These are phyloP conservation scores for Sphaerophoria rueppellii DNA, from an alignment of 2,888 invertebrate species.

Conservation along the genomic window DNA sequence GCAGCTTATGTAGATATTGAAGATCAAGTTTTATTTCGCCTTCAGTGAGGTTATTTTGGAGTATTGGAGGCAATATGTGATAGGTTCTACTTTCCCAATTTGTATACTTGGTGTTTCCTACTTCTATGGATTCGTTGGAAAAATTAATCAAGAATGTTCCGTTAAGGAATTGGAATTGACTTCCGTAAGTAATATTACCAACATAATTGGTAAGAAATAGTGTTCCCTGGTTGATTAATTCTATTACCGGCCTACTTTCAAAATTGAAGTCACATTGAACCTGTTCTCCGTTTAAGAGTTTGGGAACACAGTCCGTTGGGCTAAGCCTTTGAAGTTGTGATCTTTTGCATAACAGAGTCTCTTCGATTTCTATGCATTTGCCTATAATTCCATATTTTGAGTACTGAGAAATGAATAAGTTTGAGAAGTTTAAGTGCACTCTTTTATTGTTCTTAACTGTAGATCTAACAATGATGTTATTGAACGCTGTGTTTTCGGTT, in stretches of 20 bases:
- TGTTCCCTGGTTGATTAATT: conserved; percentile 58
- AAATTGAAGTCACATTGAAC: conserved; percentile 52
- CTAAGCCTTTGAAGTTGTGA: not conserved
- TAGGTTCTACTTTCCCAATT: conserved; percentile 58
- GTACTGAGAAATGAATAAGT: conserved; percentile 49
- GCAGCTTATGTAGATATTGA: conserved; percentile 9
- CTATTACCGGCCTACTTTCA: conserved; percentile 45
- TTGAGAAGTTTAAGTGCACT: conserved; percentile 49
- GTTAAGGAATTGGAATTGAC: conserved; percentile 30
- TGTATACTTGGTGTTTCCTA: conserved; percentile 37
- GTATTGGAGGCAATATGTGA: conserved; percentile 35
- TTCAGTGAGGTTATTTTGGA: not conserved
- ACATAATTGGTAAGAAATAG: conserved; percentile 53
- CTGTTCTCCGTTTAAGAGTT: conserved; percentile 48
- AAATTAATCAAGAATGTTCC: conserved; percentile 49
- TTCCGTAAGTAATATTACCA: conserved; percentile 42
- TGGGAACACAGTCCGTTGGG: conserved; percentile 1
- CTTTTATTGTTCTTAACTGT: conserved; percentile 54
- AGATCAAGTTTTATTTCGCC: conserved; percentile 15
- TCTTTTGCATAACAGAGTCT: not conserved
- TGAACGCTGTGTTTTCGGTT: conserved; percentile 57
- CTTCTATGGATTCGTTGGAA: conserved; percentile 10
- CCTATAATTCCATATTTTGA: not conserved
- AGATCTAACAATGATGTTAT: conserved; percentile 59
- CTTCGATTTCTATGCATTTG: not conserved